Evolutionary conservation across 2,888 invertebrate species (phyloP).

Genomic region (Zhuqinia jingwanae): DNA sequence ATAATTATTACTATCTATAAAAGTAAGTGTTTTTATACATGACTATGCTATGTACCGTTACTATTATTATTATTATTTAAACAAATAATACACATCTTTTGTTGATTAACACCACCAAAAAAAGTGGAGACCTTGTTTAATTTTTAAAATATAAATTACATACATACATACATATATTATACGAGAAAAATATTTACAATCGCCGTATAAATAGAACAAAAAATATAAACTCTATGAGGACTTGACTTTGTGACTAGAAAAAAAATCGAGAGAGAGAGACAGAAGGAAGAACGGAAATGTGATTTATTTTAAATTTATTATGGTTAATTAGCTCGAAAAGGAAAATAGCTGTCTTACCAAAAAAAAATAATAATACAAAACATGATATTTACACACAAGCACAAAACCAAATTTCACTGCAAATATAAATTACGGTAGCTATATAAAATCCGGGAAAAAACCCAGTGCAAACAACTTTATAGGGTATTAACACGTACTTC

Average conservation of each 20-base stretch:
- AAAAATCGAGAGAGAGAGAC: neutral
- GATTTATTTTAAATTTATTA: conserved; percentile 19
- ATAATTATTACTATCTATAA: conserved; percentile 1
- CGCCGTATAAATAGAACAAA: neutral
- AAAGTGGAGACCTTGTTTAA: neutral
- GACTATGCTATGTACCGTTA: conserved; percentile 27
- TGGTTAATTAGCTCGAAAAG: neutral
- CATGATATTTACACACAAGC: conserved; percentile 21
- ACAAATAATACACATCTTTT: conserved; percentile 16
- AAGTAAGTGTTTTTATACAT: conserved; percentile 26
- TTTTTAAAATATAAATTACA: conserved; percentile 28
- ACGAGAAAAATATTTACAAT: conserved; percentile 15
- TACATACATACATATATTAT: neutral
- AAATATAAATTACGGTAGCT: conserved; percentile 11
- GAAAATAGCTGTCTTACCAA: conserved; percentile 20
- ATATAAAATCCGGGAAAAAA: neutral
- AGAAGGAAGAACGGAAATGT: conserved; percentile 25
- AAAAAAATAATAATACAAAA: neutral
- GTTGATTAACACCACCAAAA: conserved; percentile 11
- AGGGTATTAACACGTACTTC: neutral
- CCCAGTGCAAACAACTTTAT: neutral
- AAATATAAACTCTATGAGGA: conserved; percentile 6
- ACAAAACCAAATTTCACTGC: neutral
- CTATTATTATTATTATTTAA: conserved; percentile 7
- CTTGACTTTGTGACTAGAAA: conserved; percentile 32